Base-by-base conservation (phyloP, 1,140 invertebrate genomes). In the Anthonomus grandis region DNA sequence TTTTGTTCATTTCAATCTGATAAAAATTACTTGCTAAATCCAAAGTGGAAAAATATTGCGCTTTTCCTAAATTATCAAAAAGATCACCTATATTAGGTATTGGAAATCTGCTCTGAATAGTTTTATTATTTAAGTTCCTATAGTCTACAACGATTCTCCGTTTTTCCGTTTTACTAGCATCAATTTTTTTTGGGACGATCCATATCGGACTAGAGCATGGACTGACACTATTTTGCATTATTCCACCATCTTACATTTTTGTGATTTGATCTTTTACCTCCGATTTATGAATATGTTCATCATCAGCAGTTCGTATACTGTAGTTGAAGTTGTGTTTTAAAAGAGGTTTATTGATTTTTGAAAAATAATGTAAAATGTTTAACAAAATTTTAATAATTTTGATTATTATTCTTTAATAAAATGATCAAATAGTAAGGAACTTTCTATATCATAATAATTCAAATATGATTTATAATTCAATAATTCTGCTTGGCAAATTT, bases 401-500 rank as follows among this genome's bases (percentile, higher is more conserved):
- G 6, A n/a, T n/a, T n/a, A n/a, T n/a, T n/a, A n/a, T n/a, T n/a
- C n/a, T n/a, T n/a, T n/a, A n/a, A n/a, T n/a, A 38, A 9, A 15
- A 9, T 38, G 6, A 4, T 38, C 37, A n/a, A 15, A 4, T 38
- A 5, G 5, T 38, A 38, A 38, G 37, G 6, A 6, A n/a, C 5
- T 5, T 38, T 38, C 37, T 38, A 38, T 6, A n/a, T 10, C 4
- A 13, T 38, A 9, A 6, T 8, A 6, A 4, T 38, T 15, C 5
- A 15, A 15, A n/a, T n/a, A 21, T 19, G 36, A n/a, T 13, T 47
- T 8, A 44, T 21, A 0, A 9, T n/a, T 19, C 8, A 22, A 0
- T 6, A 52, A 13, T 39, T 52, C 49, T 18, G 36, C 19, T 52
- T 52, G 9, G 31, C 25, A 42, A 23, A 52, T 47, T 44, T 52